Percentiles rank a stretch among this genome's conserved stretches.
phyloP scores from a whole-genome alignment of 2,113 vertebrate species.

The Gobiocypris rarus region DNA sequence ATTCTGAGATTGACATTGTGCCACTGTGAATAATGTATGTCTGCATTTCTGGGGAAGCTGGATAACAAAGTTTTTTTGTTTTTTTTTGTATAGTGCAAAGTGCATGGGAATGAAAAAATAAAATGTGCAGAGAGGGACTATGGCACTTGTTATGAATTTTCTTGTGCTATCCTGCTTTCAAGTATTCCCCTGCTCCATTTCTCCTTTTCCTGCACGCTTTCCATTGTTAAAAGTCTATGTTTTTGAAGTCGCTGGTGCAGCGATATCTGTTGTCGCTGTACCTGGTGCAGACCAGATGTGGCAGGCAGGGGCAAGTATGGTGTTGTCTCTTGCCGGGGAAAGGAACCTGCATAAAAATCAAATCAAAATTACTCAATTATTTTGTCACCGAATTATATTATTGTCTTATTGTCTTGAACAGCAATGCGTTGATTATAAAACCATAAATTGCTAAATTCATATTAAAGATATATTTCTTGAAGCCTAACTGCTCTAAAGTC shows the following conservation, averaged over 20 bases:
- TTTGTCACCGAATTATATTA: too few relatives aligned
- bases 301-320: slow-evolving; percentile 86
- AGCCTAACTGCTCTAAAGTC: neutral
- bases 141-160: slow-evolving; percentile 44
- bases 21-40: neutral
- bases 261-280: slow-evolving; percentile 77
- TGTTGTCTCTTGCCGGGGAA: slow-evolving; percentile 84
- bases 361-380: neutral
- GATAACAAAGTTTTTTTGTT: slow-evolving; percentile 43
- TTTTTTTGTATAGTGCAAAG: slow-evolving; percentile 61
- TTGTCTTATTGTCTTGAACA: too few relatives aligned
- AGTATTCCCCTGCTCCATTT: slow-evolving; percentile 34
- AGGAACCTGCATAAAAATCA: slow-evolving; percentile 77
- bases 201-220: slow-evolving; percentile 7
- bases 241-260: slow-evolving; percentile 85
- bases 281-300: slow-evolving; percentile 79
- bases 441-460: neutral
- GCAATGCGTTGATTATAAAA: neutral
- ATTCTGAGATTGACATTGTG: slow-evolving; percentile 27
- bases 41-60: slow-evolving; percentile 15
- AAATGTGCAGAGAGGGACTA: slow-evolving; percentile 40
- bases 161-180: slow-evolving; percentile 31
- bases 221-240: slow-evolving; percentile 77
- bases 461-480: neutral
- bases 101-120: slow-evolving; percentile 56